Evolutionary conservation across 2,797 vertebrate species (phyloP), one percentile per base, ranked within the genome.

Genomic region (Diplodus puntazzo): DNA sequence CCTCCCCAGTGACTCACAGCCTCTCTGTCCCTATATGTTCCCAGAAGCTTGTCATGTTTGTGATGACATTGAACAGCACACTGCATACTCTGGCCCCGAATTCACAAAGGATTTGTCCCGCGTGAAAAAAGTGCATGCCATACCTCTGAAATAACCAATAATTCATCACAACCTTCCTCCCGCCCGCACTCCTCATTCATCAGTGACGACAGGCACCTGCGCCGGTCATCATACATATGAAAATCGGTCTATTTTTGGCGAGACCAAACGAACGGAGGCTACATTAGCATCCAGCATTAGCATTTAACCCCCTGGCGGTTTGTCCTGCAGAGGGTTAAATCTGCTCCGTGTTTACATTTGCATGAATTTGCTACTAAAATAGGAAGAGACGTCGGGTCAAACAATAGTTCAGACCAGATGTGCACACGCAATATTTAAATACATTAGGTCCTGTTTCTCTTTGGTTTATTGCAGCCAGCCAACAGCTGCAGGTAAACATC

Each of bases 1-100:
- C 91, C 92, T 93, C 84, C 70, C 73, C 66, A 72, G 79, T 87
- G 88, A 87, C 83, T 84, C 85, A 83, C 75, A 58, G 78, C 27
- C 46, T n/a, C 21, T 86, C 64, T 87, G 73, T 87, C 70, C 62
- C 84, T 81, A 71, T 87, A 81, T 70, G 66, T 91, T 91, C 85
- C 75, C 82, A 46, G 80, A 75, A 82, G 82, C 84, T 72, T 81
- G 80, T 88, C 76, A 65, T 88, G 81, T 82, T 75, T 77, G 75
- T 76, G 69, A 80, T 88, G 89, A 93, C 77, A 83, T 60, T 90
- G 73, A 92, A 58, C 89, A 93, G 87, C 27, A 18, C 68, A 58
- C 65, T n/a, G 30, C 66, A 72, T 66, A 62, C 49, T 83, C 73
- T 77, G 62, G 70, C 59, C 53, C 60, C 48, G n/a, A 59, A 60